Evolutionary conservation across 2,113 vertebrate genomes (phyloP).

Genomic region (Canis aureus): DNA sequence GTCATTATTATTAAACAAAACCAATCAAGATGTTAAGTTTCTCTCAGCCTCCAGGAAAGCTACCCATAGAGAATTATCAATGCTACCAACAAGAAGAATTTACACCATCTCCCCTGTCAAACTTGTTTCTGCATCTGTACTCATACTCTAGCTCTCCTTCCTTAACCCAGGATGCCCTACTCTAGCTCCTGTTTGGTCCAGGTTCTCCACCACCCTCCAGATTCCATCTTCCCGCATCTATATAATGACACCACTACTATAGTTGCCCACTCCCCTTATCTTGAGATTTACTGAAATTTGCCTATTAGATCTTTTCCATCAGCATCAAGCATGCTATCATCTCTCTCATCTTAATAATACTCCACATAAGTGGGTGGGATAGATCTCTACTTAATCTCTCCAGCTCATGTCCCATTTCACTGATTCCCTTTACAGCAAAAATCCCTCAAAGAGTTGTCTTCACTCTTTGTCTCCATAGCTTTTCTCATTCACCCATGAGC

Average conservation of each 20-base stretch:
- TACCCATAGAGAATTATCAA: not conserved
- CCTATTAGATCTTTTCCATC: not conserved
- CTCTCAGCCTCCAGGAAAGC: not conserved
- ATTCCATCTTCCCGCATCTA: not conserved
- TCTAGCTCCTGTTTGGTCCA: not conserved
- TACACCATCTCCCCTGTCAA: not conserved
- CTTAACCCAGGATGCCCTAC: no score
- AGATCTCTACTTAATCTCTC: not conserved
- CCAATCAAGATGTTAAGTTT: not conserved
- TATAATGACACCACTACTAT: no score
- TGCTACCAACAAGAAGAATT: not conserved
- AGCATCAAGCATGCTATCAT: not conserved
- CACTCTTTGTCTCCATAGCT: not conserved
- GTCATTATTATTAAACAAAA: not conserved
- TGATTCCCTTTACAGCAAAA: not conserved
- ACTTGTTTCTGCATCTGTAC: not conserved
- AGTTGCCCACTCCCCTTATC: no score
- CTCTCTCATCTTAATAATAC: not conserved
- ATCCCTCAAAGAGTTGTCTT: not conserved
- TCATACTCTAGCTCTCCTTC: rapidly evolving
- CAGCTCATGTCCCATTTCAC: not conserved
- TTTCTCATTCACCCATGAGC: not conserved
- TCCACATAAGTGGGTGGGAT: no score
- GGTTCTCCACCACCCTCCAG: not conserved
- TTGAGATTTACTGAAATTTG: not conserved